These are phyloP conservation scores for Diplodus puntazzo DNA, from an alignment of 2,797 vertebrate species.

Conservation along the genomic window DNA sequence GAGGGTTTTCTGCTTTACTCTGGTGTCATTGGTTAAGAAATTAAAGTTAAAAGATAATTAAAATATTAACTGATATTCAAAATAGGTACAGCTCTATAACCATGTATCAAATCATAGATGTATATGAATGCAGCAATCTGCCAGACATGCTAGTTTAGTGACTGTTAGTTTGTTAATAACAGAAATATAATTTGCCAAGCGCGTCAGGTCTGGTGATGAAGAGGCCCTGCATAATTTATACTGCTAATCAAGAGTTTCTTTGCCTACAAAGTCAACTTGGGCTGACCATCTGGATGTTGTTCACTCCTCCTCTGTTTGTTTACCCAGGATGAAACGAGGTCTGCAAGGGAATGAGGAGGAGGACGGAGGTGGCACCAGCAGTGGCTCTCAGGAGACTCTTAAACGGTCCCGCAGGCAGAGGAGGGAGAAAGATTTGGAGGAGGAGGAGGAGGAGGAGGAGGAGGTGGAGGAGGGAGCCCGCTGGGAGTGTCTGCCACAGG, in stretches of 20 bases:
- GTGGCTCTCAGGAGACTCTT: conserved; percentile 58
- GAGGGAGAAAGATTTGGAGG: conserved; percentile 53
- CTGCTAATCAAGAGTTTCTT: conserved; percentile 8
- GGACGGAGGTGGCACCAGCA: conserved; percentile 74
- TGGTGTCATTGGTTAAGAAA: not conserved
- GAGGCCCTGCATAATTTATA: not conserved
- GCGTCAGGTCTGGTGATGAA: conserved; percentile 14
- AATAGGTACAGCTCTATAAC: not conserved
- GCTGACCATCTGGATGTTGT: conserved; percentile 32
- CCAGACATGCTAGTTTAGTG: not conserved
- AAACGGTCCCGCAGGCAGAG: conserved; percentile 70
- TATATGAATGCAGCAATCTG: not conserved
- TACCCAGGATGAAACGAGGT: conserved; percentile 76
- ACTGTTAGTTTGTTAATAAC: conserved; percentile 1
- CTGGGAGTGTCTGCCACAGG: conserved; percentile 87
- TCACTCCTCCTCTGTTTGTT: conserved; percentile 35
- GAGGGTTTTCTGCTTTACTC: too few species aligned
- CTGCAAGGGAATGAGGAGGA: conserved; percentile 68
- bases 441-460: conserved; percentile 32
- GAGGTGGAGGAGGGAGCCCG: conserved; percentile 38
- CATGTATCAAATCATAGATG: not conserved
- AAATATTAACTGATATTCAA: not conserved
- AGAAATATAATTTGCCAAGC: not conserved
- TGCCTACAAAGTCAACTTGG: not conserved
- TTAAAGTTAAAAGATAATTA: not conserved